Evolutionary conservation across 1,140 invertebrate genomes (phyloP).

Genomic region (Acromyrmex charruanus): DNA sequence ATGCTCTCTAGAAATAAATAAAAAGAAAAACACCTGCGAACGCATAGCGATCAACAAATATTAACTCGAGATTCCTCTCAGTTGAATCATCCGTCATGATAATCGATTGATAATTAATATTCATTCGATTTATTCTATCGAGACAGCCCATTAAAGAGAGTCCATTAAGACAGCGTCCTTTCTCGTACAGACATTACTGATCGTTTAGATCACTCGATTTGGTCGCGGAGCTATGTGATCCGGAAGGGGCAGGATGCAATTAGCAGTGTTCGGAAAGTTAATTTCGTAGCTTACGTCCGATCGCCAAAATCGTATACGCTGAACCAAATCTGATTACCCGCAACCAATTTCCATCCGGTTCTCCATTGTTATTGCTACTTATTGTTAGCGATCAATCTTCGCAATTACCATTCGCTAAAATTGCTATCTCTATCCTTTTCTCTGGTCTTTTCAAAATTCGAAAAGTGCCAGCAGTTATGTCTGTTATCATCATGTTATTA

Average conservation of each 20-base stretch:
- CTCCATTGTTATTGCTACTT: background rate
- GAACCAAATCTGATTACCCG: background rate
- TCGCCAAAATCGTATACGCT: background rate
- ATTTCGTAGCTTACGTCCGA: background rate
- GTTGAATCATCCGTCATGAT: conserved; percentile 43
- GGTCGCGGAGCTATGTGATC: background rate
- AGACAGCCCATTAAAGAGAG: conserved; percentile 33
- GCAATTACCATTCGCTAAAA: background rate
- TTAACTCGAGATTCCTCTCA: conserved; percentile 1
- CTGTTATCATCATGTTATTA: background rate
- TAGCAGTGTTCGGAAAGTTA: conserved; percentile 5
- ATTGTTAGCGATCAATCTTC: background rate
- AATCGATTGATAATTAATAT: conserved; percentile 50
- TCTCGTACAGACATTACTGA: background rate
- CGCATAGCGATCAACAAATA: background rate
- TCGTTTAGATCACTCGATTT: conserved; percentile 41
- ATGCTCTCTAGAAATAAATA: conserved; percentile 6
- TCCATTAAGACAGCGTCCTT: conserved; percentile 5
- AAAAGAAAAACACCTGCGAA: background rate
- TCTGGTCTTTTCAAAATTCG: background rate
- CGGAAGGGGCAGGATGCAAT: conserved; percentile 67
- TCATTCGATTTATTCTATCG: background rate
- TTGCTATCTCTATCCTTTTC: background rate
- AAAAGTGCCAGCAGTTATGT: background rate
- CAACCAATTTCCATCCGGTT: background rate